Conservation (phyloP, 2,113 vertebrate genomes). For the Cavia aperea region DNA sequence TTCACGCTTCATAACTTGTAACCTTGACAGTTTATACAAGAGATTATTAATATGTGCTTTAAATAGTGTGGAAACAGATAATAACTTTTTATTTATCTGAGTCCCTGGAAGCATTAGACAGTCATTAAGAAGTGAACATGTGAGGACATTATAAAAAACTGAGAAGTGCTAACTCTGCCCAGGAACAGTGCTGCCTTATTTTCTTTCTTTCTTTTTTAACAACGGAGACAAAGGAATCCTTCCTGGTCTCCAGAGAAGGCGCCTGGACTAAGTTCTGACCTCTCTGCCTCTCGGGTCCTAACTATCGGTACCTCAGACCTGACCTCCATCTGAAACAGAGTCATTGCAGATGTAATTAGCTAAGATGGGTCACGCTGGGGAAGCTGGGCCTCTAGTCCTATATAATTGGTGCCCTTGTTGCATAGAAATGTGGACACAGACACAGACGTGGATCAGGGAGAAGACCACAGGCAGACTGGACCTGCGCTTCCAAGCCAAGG, state of each 20-base stretch:
- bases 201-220: background rate
- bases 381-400: too few species aligned
- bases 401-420: too few species aligned
- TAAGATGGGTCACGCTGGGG: background rate
- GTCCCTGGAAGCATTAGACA: background rate
- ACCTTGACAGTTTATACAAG: background rate
- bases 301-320: too few species aligned
- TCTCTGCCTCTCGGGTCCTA: background rate
- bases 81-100: background rate
- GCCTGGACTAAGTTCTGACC: accelerated
- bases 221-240: background rate
- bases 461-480: too few species aligned
- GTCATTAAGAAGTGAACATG: background rate
- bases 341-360: background rate
- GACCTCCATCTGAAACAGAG: too few species aligned
- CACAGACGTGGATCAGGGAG: too few species aligned
- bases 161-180: background rate
- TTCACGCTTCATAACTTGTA: background rate
- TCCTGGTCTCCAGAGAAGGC: background rate
- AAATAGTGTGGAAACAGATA: background rate
- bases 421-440: too few species aligned
- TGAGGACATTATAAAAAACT: background rate
- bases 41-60: background rate
- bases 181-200: background rate
- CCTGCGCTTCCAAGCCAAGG: too few species aligned